Percentiles rank a stretch among this genome's conserved stretches.
Conservation (phyloP, 2,888 invertebrate species). For the Eupithecia subfuscata region DNA sequence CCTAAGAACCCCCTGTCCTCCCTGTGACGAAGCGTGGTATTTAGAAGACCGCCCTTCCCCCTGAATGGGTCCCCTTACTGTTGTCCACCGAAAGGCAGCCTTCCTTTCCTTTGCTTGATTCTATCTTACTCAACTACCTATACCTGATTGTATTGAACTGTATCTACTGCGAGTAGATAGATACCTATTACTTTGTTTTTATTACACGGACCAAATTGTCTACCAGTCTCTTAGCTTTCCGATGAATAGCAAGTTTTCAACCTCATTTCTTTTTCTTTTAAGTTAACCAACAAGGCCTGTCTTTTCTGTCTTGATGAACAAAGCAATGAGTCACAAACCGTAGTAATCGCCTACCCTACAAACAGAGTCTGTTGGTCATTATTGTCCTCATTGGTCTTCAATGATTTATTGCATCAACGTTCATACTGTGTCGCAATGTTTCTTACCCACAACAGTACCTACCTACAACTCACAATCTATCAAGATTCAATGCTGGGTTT, state of each 20-base stretch:
- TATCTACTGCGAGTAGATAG: not conserved
- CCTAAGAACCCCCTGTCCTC: no score
- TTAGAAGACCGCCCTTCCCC: no score
- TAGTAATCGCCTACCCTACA: not conserved
- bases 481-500: constrained; percentile 62
- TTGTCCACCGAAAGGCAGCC: not conserved
- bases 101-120: not conserved
- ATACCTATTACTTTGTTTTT: not conserved
- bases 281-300: not conserved
- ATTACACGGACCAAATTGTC: not conserved
- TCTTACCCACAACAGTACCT: constrained; percentile 67
- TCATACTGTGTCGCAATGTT: constrained; percentile 69
- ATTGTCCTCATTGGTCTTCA: constrained; percentile 19
- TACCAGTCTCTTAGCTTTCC: not conserved
- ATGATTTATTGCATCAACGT: constrained; percentile 62
- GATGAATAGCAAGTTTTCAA: not conserved
- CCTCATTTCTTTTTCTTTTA: not conserved
- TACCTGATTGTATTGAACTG: not conserved
- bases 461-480: constrained; percentile 52
- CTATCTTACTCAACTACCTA: not conserved
- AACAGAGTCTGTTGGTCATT: not conserved
- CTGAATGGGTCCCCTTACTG: no score
- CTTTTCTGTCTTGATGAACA: not conserved
- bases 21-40: no score
- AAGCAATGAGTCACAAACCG: not conserved